Evolutionary conservation across 2,797 vertebrate genomes (phyloP).

Genomic region (Remorina albescens): DNA sequence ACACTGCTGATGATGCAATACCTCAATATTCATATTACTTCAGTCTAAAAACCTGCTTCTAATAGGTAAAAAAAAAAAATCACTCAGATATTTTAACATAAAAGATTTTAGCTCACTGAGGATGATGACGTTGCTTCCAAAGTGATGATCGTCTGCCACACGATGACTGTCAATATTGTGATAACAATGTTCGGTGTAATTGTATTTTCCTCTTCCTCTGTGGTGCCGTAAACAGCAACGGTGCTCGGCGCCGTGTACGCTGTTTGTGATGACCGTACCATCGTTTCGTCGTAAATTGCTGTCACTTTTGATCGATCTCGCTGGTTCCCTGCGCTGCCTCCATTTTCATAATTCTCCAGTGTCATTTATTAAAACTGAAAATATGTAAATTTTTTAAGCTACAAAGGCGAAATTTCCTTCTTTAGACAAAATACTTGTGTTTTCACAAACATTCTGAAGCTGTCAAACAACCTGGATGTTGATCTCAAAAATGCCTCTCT

Average conservation of each 20-base stretch:
- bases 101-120: constrained; percentile 17
- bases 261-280: constrained; percentile 55
- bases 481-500: not conserved
- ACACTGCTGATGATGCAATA: constrained; percentile 50
- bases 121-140: constrained; percentile 12
- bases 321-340: constrained; percentile 46
- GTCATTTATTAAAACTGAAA: constrained; percentile 27
- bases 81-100: constrained; percentile 3
- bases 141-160: constrained; percentile 20
- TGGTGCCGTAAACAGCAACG: constrained; percentile 12
- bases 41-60: constrained; percentile 3
- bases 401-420: not conserved
- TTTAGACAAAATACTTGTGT: not conserved
- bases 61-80: not conserved
- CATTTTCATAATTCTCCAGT: constrained; percentile 65
- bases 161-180: constrained; percentile 39
- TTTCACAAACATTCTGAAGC: not conserved
- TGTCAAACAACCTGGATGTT: not conserved
- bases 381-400: constrained; percentile 20
- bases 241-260: constrained; percentile 12
- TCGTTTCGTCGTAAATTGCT: constrained; percentile 66
- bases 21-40: constrained; percentile 26
- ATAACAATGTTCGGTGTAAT: constrained; percentile 48
- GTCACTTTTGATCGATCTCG: constrained; percentile 74
- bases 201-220: constrained; percentile 38